phyloP scores from a whole-genome alignment of 2,888 invertebrate species.

The Yponomeuta malinellus region DNA sequence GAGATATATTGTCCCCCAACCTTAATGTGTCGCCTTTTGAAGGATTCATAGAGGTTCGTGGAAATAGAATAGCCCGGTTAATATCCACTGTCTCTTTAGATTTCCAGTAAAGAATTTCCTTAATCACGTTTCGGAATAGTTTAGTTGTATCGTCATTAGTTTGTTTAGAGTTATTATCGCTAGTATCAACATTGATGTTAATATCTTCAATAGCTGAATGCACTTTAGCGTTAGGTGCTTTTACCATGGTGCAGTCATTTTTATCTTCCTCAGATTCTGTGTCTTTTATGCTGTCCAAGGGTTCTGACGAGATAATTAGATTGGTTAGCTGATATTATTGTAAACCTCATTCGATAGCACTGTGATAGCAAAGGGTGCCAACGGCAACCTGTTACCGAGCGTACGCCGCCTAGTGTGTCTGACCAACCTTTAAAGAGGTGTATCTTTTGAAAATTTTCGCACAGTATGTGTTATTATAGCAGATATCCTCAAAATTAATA shows the following conservation, averaged over 20 bases:
- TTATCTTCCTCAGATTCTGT: neutral
- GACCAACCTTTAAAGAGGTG: no score
- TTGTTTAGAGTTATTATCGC: neutral
- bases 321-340: no score
- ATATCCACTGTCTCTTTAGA: slow-evolving; percentile 19
- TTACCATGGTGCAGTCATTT: neutral
- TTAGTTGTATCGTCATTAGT: slow-evolving; percentile 33
- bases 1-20: neutral
- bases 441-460: no score
- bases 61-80: neutral
- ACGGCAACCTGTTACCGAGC: no score
- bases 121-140: slow-evolving; percentile 42
- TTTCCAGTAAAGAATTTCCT: slow-evolving; percentile 38
- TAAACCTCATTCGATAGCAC: no score
- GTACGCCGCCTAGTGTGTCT: no score
- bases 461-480: no score
- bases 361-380: no score
- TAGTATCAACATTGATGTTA: neutral
- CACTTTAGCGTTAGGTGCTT: neutral
- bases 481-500: no score
- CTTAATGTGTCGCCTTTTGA: neutral
- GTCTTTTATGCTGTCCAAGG: neutral
- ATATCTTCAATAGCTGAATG: neutral
- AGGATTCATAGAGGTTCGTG: neutral
- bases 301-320: neutral